These are phyloP conservation scores for Apistogramma diplotaenia DNA, from an alignment of 2,113 vertebrate genomes.

Conservation along the genomic window DNA sequence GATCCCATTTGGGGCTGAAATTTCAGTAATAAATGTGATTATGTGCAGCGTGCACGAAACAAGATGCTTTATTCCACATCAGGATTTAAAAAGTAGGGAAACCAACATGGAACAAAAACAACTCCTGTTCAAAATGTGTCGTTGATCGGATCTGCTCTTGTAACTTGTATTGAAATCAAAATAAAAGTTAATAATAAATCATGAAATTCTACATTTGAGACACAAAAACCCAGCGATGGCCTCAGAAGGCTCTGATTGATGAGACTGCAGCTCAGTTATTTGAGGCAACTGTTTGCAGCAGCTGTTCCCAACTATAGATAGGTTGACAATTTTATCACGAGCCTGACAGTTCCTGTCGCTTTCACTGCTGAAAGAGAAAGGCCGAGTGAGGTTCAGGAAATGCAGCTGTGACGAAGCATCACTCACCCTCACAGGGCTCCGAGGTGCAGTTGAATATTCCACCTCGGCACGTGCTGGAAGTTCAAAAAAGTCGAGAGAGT, in stretches of 20 bases:
- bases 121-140: background rate
- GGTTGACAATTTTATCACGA: background rate
- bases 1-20: background rate
- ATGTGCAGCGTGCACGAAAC: background rate
- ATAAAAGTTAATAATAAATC: background rate
- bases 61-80: background rate
- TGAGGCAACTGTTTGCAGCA: slow-evolving; percentile 42
- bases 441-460: slow-evolving; percentile 81
- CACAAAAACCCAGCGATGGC: slow-evolving; percentile 7
- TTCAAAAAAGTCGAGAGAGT: background rate
- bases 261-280: slow-evolving; percentile 6
- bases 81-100: background rate
- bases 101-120: background rate
- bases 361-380: background rate
- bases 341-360: background rate
- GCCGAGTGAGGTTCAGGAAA: background rate
- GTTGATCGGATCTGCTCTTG: background rate
- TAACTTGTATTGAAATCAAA: accelerated
- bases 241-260: background rate
- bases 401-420: background rate
- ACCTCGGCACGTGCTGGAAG: slow-evolving; percentile 73
- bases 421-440: slow-evolving; percentile 80
- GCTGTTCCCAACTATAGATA: slow-evolving; percentile 38
- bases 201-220: background rate
- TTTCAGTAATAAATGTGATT: background rate